These are phyloP conservation scores for Smittia sp. DNA, from an alignment of 2,888 invertebrate genomes.

Conservation along the genomic window DNA sequence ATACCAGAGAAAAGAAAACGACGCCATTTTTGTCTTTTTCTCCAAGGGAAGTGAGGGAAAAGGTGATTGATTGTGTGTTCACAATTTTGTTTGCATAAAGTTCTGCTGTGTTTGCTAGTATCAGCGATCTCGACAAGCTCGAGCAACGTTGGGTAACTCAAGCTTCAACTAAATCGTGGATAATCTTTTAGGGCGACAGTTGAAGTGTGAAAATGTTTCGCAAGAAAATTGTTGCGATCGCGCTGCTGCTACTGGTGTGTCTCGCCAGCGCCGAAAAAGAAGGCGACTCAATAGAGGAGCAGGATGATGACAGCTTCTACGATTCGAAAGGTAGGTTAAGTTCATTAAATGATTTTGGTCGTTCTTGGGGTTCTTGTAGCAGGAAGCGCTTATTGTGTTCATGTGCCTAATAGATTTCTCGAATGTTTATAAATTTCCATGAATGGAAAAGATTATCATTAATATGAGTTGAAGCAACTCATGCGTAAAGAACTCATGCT, in stretches of 20 bases:
- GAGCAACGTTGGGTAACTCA: too few relatives aligned
- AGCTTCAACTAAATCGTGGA: too few relatives aligned
- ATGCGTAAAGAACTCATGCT: background rate
- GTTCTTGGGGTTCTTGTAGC: background rate
- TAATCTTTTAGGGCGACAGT: too few relatives aligned
- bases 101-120: background rate
- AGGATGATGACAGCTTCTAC: background rate
- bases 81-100: conserved; percentile 2
- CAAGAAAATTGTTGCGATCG: background rate
- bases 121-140: background rate
- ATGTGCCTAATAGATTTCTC: background rate
- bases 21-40: conserved; percentile 12
- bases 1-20: background rate
- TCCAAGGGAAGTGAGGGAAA: background rate
- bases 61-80: background rate
- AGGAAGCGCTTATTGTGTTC: background rate
- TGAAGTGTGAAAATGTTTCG: background rate
- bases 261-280: background rate
- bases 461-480: background rate
- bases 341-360: background rate
- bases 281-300: background rate
- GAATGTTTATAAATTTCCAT: too few relatives aligned
- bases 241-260: background rate
- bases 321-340: background rate
- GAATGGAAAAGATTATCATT: too few relatives aligned